Base-by-base conservation (phyloP, 2,113 vertebrate genomes). In the Gracilinanus agilis region DNA sequence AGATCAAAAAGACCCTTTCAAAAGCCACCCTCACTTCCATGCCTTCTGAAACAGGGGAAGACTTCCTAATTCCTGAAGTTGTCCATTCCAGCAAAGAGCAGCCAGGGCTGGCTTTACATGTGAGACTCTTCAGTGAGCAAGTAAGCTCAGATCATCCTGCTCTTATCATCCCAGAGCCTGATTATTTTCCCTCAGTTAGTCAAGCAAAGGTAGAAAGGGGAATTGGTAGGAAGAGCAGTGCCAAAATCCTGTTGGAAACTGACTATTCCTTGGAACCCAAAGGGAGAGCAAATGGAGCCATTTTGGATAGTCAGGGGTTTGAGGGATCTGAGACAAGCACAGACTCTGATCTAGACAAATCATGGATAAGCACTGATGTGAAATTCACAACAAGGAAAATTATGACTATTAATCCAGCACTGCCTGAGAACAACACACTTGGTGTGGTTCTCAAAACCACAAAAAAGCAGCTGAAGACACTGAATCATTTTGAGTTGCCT, bases 1-100 rank as follows among this genome's bases (percentile, higher is more conserved):
- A 99, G 96, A 98, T 98, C 90, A 99, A 99, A 96, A 99, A 98
- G 97, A 99, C 99, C 40, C 98, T 98, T 92, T 99, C 99, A 0
- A 99, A 99, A 98, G 99, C 99, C 0, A 99, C 99, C 25, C 98
- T 99, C 49, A 99, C 99, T 0, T 98, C 98, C 90, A 95, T 97
- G 89, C 97, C 97, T 12, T 97, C 92, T 0, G 98, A 99, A 93
- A 90, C 55, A 0, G 98, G 97, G 25, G 98, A 98, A 4, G 98
- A 98, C 0, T 0, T 91, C 0, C 0, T 0, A 0, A 90, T 92
- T 58, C 97, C 98, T 1, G 97, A 97, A 12, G 0, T 88, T 90
- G 56, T 55, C 27, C 96, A 91, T 55, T 27, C 94, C 12, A 29
- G 90, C 95, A 98, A 98, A 44, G 98, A 98, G 92, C 98, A 96